Base-by-base conservation (phyloP, 2,113 vertebrate genomes). In the Malaclemys terrapin region DNA sequence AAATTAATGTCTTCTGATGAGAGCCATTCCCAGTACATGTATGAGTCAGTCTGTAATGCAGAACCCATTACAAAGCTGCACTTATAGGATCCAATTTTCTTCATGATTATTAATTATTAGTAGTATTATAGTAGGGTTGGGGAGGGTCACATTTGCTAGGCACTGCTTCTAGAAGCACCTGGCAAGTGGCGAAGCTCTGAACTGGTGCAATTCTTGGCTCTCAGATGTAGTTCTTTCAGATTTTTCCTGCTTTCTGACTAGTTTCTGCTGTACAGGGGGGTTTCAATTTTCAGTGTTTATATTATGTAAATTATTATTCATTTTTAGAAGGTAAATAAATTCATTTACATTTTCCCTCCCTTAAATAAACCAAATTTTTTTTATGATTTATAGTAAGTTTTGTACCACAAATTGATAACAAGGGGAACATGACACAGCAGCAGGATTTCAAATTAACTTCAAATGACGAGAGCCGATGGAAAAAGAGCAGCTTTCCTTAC, bases 81-180 rank as follows among this genome's bases (percentile, higher is more conserved):
- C 6, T 50, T 62, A 84, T 65, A 65, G 27, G 42, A 35, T 13
- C n/a, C 45, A 7, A 54, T 2, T n/a, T n/a, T 57, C 57, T 3
- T 45, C 10, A 1, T 8, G 17, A 0, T 75, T 31, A n/a, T 53
- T 27, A 59, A 22, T 4, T 85, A 83, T 29, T 16, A 0, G 0
- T 65, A 9, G 13, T n/a, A 38, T 25, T 1, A 84, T 56, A 10
- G 54, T 56, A 25, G 22, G 54, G 24, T 56, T 25, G 24, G 82
- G 49, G 2, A 0, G 2, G 35, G n/a, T 8, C 20, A 31, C 2
- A 0, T 54, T 19, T 0, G 0, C 35, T 22, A 79, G 45, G n/a
- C 42, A 93, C 7, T 42, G 35, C 27, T 5, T 42, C 72, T n/a
- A 45, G 59, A 72, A 38, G 9, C 65, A 38, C 2, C n/a, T 72